A percentile compares a stretch with the other conserved stretches of the same genome.
phyloP scores from a whole-genome alignment of 1,140 invertebrate genomes.

The Kradibia gibbosae region DNA sequence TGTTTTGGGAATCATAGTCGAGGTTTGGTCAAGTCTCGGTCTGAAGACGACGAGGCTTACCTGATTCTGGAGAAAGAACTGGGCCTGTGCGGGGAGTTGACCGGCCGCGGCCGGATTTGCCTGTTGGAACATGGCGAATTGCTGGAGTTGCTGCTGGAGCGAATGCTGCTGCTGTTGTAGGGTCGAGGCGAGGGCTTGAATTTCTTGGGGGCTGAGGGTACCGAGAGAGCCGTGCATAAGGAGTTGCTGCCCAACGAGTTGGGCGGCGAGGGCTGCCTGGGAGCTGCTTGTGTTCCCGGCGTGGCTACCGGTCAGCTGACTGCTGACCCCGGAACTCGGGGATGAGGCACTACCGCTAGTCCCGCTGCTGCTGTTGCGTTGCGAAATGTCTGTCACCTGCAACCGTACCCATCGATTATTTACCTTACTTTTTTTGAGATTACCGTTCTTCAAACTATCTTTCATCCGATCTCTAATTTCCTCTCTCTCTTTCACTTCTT shows the following conservation, averaged over 20 bases:
- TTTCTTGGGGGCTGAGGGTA: slow-evolving; percentile 75
- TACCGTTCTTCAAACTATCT: background rate
- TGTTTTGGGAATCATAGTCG: no score
- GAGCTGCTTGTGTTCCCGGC: slow-evolving; percentile 70
- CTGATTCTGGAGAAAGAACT: slow-evolving; percentile 88
- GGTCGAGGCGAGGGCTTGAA: slow-evolving; percentile 78
- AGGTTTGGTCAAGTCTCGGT: background rate
- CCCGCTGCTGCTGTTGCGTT: slow-evolving; percentile 72
- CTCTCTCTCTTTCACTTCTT: no score
- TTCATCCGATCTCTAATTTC: no score
- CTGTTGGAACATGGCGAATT: slow-evolving; percentile 81
- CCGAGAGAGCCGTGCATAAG: slow-evolving; percentile 73
- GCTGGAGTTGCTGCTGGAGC: slow-evolving; percentile 79
- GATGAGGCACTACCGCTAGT: slow-evolving; percentile 72
- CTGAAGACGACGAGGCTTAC: slow-evolving; percentile 65
- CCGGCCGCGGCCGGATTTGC: slow-evolving; percentile 70
- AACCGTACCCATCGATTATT: background rate
- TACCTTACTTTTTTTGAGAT: background rate
- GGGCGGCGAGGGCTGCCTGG: slow-evolving; percentile 78
- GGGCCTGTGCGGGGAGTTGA: slow-evolving; percentile 77
- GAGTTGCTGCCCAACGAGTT: slow-evolving; percentile 78
- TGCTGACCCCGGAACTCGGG: slow-evolving; percentile 75
- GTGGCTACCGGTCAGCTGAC: slow-evolving; percentile 70
- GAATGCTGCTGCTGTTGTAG: slow-evolving; percentile 78
- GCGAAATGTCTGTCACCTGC: slow-evolving; percentile 74